Evolutionary conservation across 2,113 vertebrate genomes (phyloP).

Genomic region (Microcebus jonahi): DNA sequence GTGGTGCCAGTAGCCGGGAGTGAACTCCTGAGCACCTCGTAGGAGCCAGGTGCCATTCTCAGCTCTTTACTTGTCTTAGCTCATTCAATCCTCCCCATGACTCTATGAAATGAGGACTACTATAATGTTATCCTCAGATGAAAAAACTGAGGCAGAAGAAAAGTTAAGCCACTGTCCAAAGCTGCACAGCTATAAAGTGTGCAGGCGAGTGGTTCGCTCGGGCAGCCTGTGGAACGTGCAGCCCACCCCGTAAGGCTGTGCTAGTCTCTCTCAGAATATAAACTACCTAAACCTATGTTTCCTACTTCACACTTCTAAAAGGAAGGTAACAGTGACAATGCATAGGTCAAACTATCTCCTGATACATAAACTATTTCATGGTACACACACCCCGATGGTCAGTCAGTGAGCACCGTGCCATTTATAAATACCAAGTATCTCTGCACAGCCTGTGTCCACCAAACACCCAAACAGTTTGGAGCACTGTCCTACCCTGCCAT

Average conservation of each 20-base stretch:
- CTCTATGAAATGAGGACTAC: rapidly evolving
- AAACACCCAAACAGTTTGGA: not conserved
- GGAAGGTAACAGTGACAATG: no score
- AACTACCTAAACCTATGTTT: no score
- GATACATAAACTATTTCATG: no score
- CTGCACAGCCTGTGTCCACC: rapidly evolving
- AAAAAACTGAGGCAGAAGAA: not conserved
- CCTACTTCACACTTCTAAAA: not conserved
- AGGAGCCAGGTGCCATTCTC: not conserved
- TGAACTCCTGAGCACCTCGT: not conserved
- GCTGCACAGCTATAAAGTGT: not conserved
- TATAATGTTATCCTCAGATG: not conserved
- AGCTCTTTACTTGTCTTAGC: not conserved
- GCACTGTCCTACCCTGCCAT: not conserved
- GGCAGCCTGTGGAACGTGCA: not conserved
- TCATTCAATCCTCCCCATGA: no score
- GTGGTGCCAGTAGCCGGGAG: rapidly evolving
- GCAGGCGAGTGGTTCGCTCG: rapidly evolving
- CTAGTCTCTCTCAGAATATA: not conserved
- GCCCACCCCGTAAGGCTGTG: not conserved
- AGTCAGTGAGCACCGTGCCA: no score
- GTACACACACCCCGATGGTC: rapidly evolving
- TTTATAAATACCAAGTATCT: not conserved
- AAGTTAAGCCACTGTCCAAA: not conserved
- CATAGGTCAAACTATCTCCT: not conserved